phyloP scores from a whole-genome alignment of 2,113 vertebrate genomes.

The Neotoma lepida region DNA sequence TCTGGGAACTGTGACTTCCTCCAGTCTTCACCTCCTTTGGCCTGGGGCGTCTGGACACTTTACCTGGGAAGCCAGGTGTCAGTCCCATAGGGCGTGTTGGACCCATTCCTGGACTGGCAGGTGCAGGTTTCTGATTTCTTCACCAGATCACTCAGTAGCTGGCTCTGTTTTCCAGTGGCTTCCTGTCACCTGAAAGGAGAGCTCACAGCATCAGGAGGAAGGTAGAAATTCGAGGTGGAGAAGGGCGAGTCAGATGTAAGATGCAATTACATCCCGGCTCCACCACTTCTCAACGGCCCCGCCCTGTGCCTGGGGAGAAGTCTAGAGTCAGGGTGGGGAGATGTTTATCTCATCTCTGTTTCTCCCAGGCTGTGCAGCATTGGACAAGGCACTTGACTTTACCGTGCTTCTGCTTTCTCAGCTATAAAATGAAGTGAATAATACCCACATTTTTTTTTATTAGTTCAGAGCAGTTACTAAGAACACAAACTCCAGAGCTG shows the following conservation, averaged over 20 bases:
- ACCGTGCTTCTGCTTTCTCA: neutral
- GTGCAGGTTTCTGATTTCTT: constrained; percentile 71
- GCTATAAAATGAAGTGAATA: neutral
- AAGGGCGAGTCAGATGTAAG: neutral
- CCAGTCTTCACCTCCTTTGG: neutral
- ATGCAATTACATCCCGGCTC: neutral
- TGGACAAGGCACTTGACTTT: neutral
- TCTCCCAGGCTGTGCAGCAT: neutral
- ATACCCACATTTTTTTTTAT: neutral
- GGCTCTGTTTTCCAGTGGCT: constrained; percentile 59
- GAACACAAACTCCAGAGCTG: neutral
- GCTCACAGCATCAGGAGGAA: constrained; percentile 2
- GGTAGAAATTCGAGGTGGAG: constrained; percentile 54
- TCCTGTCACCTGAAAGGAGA: constrained; percentile 64
- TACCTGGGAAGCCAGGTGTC: constrained; percentile 64
- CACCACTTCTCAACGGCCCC: neutral
- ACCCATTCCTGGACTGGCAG: constrained; percentile 64
- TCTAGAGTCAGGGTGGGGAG: neutral
- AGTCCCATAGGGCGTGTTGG: constrained; percentile 12
- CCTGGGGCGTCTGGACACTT: constrained; percentile 1
- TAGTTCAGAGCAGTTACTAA: neutral
- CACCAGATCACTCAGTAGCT: constrained; percentile 61
- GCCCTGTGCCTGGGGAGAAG: neutral
- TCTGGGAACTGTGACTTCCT: constrained; percentile 61
- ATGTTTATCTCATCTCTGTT: neutral